Conservation (phyloP, 1,140 invertebrate genomes). For the Zelostemma sp. region DNA sequence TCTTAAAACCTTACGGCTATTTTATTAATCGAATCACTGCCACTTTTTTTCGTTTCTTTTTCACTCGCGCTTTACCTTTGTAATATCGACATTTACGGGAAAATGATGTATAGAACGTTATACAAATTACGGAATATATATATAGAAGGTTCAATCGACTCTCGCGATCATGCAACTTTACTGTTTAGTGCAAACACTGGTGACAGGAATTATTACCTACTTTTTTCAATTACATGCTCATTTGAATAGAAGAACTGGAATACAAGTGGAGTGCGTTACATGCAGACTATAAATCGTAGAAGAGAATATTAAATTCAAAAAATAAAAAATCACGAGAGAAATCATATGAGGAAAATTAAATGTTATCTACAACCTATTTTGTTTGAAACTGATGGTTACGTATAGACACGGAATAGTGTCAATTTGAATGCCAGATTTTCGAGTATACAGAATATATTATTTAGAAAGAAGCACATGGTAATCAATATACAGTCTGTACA, state of each 20-base stretch:
- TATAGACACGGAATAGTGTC: not conserved
- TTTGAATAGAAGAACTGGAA: too few species aligned
- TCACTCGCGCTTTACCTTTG: slow-evolving; percentile 29
- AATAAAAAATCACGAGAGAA: not conserved
- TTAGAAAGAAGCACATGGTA: not conserved
- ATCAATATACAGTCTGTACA: not conserved
- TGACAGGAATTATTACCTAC: too few species aligned
- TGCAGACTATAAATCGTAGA: too few species aligned
- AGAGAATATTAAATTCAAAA: too few species aligned
- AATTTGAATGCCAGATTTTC: not conserved
- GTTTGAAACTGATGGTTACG: too few species aligned
- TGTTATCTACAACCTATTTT: not conserved
- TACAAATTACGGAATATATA: not conserved
- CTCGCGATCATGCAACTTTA: too few species aligned
- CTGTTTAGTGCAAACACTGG: too few species aligned
- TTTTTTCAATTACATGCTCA: too few species aligned
- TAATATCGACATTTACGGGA: slow-evolving; percentile 19
- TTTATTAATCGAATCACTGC: slow-evolving; percentile 62
- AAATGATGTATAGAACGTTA: not conserved
- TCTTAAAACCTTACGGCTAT: slow-evolving; percentile 61
- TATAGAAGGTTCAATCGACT: not conserved
- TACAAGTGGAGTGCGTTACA: too few species aligned
- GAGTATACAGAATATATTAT: not conserved
- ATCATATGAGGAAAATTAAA: not conserved
- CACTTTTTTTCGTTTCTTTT: slow-evolving; percentile 36